Evolutionary conservation across 2,113 vertebrate genomes (phyloP).

Genomic region (Chascanopsetta lugubris): DNA sequence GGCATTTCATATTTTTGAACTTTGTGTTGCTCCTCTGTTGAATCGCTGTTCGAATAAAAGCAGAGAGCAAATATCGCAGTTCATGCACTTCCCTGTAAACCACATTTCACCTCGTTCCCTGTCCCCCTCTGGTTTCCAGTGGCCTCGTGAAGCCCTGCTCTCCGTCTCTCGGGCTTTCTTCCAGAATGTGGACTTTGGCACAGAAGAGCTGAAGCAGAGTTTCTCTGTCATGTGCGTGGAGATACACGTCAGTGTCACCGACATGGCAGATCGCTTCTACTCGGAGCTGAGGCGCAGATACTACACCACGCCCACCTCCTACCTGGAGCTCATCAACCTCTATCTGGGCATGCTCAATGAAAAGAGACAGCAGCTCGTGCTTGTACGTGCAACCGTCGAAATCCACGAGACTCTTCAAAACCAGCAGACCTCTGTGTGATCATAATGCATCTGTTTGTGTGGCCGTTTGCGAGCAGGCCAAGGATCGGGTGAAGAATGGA

Average conservation of each 20-base stretch:
- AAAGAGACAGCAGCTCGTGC: constrained; percentile 82
- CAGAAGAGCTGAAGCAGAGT: constrained; percentile 79
- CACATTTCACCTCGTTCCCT: neutral
- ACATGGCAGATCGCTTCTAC: constrained; percentile 86
- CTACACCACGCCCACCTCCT: constrained; percentile 89
- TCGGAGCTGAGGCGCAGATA: constrained; percentile 83
- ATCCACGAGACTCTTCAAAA: neutral
- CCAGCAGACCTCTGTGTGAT: too few relatives aligned
- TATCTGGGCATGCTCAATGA: constrained; percentile 84
- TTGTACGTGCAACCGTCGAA: constrained; percentile 66
- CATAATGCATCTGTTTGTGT: neutral
- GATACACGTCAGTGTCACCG: constrained; percentile 84
- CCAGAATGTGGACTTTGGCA: constrained; percentile 78
- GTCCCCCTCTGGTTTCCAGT: constrained; percentile 61
- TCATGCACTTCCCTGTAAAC: neutral
- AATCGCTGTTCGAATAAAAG: neutral
- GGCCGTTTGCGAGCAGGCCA: constrained; percentile 74
- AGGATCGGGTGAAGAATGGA: constrained; percentile 86
- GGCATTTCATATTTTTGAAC: neutral
- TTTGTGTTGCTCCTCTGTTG: neutral
- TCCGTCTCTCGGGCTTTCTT: constrained; percentile 87
- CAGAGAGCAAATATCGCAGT: neutral
- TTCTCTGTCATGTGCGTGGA: constrained; percentile 87
- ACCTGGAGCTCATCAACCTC: constrained; percentile 89
- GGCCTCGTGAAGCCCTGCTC: constrained; percentile 86